phyloP scores from a whole-genome alignment of 92 coral and sea anemone species.

The Umimayanthus chanpuru region DNA sequence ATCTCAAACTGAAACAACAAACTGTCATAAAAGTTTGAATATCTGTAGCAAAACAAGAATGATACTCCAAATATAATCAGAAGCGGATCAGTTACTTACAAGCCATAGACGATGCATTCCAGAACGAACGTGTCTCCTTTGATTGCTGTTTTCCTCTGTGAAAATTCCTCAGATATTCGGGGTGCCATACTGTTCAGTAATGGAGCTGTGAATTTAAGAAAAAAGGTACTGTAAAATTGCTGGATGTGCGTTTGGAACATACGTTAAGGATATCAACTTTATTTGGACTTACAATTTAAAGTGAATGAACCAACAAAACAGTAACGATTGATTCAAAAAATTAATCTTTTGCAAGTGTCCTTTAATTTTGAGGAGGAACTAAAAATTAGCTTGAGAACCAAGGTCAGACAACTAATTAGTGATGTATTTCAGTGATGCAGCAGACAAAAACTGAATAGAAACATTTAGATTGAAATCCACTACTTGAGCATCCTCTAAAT shows the following conservation, averaged over 20 bases:
- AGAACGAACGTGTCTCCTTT: constrained; percentile 89
- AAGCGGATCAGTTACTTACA: constrained; percentile 60
- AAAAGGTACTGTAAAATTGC: background rate
- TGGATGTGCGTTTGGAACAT: background rate
- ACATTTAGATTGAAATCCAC: no score
- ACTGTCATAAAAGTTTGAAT: background rate
- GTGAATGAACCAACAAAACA: no score
- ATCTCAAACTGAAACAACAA: background rate
- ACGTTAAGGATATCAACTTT: no score
- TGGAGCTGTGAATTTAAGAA: constrained; percentile 40
- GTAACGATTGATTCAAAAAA: no score
- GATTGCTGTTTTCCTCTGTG: constrained; percentile 63
- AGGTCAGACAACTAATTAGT: no score
- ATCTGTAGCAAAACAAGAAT: background rate
- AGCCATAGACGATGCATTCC: constrained; percentile 94
- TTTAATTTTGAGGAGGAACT: no score
- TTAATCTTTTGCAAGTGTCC: no score
- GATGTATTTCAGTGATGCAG: no score
- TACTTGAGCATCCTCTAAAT: no score
- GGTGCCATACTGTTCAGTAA: constrained; percentile 68
- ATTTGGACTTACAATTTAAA: no score
- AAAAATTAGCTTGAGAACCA: no score
- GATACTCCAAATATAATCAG: background rate
- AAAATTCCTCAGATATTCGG: constrained; percentile 71
- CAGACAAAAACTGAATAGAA: no score